Conservation (phyloP, 2,113 vertebrate species). For the Oriolus oriolus region DNA sequence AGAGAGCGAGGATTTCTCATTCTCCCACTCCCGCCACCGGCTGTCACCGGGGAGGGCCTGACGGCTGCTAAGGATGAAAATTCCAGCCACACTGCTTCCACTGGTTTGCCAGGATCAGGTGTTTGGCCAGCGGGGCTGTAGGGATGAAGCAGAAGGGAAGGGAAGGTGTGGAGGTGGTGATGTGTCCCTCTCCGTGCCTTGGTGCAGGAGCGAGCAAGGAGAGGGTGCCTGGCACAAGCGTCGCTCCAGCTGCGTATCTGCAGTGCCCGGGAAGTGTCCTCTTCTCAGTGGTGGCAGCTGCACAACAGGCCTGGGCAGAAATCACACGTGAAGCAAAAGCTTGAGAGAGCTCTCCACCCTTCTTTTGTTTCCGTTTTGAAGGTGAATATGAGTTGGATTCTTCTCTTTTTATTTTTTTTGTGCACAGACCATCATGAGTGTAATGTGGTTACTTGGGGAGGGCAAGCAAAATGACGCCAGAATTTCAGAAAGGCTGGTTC, state of each 20-base stretch:
- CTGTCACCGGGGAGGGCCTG: not conserved
- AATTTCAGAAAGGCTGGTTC: not conserved
- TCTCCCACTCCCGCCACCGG: rapidly evolving
- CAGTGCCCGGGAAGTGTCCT: not conserved
- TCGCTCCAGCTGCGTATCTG: rapidly evolving
- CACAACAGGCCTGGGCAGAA: not conserved
- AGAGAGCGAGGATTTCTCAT: not conserved
- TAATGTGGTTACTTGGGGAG: not conserved
- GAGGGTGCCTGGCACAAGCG: rapidly evolving
- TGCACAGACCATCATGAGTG: rapidly evolving
- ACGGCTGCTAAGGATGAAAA: rapidly evolving
- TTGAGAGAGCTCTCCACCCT: not conserved
- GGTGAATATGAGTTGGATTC: not conserved
- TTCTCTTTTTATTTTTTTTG: not conserved
- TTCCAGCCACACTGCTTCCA: not conserved
- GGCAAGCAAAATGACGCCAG: not conserved
- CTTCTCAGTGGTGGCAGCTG: not conserved
- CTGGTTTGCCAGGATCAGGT: not conserved
- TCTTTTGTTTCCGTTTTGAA: not conserved
- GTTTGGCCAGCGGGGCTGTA: not conserved
- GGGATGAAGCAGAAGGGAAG: not conserved
- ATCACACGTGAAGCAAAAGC: not conserved
- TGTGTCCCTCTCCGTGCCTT: not conserved
- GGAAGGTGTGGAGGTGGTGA: not conserved
- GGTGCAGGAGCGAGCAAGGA: not conserved